Evolutionary conservation across 2,888 invertebrate species (phyloP).

Genomic region (Orthonychiurus folsomi): DNA sequence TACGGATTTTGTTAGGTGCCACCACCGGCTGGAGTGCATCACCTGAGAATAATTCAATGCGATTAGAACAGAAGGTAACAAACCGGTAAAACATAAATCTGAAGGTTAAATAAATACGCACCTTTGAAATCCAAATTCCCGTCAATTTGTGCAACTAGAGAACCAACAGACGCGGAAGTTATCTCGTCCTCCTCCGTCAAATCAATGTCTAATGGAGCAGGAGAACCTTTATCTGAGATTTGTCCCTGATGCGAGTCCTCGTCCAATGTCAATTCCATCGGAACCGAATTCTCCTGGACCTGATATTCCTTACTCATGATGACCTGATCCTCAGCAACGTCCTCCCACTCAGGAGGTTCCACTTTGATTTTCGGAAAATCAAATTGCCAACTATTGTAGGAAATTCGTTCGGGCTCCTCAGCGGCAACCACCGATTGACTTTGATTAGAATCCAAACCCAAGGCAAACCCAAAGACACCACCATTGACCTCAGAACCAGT

Average conservation of each 20-base stretch:
- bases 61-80: no score
- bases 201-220: conserved; percentile 21
- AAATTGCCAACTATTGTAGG: conserved; percentile 39
- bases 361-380: conserved; percentile 38
- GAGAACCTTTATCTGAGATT: not conserved
- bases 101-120: no score
- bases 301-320: conserved; percentile 10
- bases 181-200: conserved; percentile 26
- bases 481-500: conserved; percentile 9
- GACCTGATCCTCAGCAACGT: conserved; percentile 12
- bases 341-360: conserved; percentile 23
- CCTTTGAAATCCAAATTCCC: conserved; percentile 35
- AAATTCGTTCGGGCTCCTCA: conserved; percentile 24
- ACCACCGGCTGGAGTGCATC: not conserved
- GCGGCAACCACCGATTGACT: conserved; percentile 6
- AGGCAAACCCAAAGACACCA: conserved; percentile 36
- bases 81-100: no score
- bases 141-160: conserved; percentile 31
- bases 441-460: conserved; percentile 20
- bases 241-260: not conserved
- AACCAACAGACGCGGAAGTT: not conserved
- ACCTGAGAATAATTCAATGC: no score
- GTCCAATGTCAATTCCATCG: conserved; percentile 3
- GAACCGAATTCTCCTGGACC: conserved; percentile 1
- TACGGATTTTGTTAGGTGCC: conserved; percentile 9